Conservation (phyloP, 1,140 invertebrate species). For the Belonocnema kinseyi region DNA sequence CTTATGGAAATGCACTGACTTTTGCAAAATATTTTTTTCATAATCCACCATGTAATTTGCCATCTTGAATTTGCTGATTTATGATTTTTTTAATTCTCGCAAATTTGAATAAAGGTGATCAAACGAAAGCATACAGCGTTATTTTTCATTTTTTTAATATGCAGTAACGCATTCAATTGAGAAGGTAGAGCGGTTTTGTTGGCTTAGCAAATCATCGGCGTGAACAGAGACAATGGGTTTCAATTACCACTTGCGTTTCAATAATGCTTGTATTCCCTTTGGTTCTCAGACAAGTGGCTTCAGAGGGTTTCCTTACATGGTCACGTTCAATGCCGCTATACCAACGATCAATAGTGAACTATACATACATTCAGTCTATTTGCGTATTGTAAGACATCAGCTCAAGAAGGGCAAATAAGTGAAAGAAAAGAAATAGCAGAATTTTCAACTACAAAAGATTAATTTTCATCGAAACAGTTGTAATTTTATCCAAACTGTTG, state of each 20-base stretch:
- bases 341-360: not conserved
- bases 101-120: no score
- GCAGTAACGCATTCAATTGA: not conserved
- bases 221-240: conserved; percentile 16
- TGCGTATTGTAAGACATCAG: not conserved
- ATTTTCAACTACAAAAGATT: no score
- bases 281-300: conserved; percentile 12
- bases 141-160: not conserved
- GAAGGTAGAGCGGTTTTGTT: not conserved
- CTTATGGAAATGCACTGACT: no score
- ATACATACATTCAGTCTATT: not conserved
- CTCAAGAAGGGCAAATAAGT: no score
- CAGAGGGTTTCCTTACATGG: conserved; percentile 15
- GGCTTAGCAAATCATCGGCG: not conserved
- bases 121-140: not conserved
- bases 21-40: not conserved
- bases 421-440: no score
- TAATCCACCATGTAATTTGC: no score
- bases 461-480: no score
- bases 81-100: no score
- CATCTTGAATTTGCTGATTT: no score
- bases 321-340: conserved; percentile 18
- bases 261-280: conserved; percentile 9
- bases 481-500: no score
- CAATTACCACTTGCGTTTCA: conserved; percentile 21